phyloP scores from a whole-genome alignment of 1,140 invertebrate species.

The Zaprionus kolodkinae region DNA sequence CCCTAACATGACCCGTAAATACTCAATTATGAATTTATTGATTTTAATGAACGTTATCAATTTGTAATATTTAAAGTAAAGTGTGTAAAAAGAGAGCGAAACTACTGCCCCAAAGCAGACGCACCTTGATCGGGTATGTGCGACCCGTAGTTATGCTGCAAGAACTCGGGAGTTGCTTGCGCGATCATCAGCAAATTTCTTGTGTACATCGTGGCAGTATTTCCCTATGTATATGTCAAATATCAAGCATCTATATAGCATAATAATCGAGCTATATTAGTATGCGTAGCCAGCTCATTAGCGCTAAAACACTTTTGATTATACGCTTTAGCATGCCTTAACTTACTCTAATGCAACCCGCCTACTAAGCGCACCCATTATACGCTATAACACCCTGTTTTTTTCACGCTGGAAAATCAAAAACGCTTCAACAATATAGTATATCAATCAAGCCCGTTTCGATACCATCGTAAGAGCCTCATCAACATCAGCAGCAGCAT shows the following conservation, averaged over 20 bases:
- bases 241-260: not conserved
- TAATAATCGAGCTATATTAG: not conserved
- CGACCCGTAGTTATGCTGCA: not conserved
- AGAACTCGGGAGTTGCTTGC: not conserved
- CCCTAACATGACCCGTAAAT: conserved; percentile 41
- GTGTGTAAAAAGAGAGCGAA: conserved; percentile 20
- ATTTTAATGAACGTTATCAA: conserved; percentile 80
- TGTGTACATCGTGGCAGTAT: not conserved
- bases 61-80: conserved; percentile 47
- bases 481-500: conserved; percentile 19
- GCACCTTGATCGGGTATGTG: not conserved
- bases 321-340: not conserved
- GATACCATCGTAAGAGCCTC: conserved; percentile 19
- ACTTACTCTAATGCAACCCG: not conserved
- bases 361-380: not conserved
- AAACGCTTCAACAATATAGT: conserved; percentile 52
- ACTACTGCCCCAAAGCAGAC: not conserved
- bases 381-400: not conserved
- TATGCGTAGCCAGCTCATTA: too few relatives aligned
- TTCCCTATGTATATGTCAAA: not conserved
- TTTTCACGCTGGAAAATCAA: conserved; percentile 1
- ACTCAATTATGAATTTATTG: conserved; percentile 77
- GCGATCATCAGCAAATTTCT: not conserved
- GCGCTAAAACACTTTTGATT: not conserved
- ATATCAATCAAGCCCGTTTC: conserved; percentile 61